These are phyloP conservation scores for Scaptomyza hsui DNA, from an alignment of 1,140 invertebrate species.

Conservation along the genomic window DNA sequence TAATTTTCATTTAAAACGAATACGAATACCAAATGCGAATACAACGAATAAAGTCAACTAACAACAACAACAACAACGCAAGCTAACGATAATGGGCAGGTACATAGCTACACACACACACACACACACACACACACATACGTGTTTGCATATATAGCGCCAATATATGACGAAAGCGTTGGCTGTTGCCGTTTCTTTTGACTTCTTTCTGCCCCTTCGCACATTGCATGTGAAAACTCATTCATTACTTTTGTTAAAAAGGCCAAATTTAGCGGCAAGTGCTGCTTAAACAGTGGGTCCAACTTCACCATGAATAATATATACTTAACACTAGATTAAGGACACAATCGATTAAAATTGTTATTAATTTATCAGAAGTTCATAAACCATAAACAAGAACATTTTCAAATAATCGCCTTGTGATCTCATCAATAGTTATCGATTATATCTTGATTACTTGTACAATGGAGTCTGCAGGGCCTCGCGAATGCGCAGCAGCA, in stretches of 20 bases:
- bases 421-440: too few relatives aligned
- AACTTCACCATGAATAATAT: too few relatives aligned
- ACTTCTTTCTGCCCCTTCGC: conserved; percentile 33
- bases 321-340: too few relatives aligned
- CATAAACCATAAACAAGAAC: too few relatives aligned
- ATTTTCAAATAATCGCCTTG: too few relatives aligned
- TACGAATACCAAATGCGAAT: conserved; percentile 56
- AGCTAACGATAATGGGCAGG: conserved; percentile 57
- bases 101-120: conserved; percentile 33
- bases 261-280: conserved; percentile 53
- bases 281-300: too few relatives aligned
- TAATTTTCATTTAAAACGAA: conserved; percentile 82
- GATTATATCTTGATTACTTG: too few relatives aligned
- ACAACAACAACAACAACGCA: conserved; percentile 35
- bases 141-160: conserved; percentile 52
- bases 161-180: conserved; percentile 74
- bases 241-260: conserved; percentile 69
- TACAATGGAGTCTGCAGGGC: too few relatives aligned
- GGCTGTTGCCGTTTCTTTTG: conserved; percentile 4
- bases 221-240: conserved; percentile 75
- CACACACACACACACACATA: conserved; percentile 27
- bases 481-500: too few relatives aligned
- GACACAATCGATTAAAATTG: too few relatives aligned
- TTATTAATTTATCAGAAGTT: too few relatives aligned
- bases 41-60: conserved; percentile 62